Percentiles rank a stretch among this genome's conserved stretches.
Conservation (phyloP, 1,140 invertebrate species). For the Homalodisca vitripennis region DNA sequence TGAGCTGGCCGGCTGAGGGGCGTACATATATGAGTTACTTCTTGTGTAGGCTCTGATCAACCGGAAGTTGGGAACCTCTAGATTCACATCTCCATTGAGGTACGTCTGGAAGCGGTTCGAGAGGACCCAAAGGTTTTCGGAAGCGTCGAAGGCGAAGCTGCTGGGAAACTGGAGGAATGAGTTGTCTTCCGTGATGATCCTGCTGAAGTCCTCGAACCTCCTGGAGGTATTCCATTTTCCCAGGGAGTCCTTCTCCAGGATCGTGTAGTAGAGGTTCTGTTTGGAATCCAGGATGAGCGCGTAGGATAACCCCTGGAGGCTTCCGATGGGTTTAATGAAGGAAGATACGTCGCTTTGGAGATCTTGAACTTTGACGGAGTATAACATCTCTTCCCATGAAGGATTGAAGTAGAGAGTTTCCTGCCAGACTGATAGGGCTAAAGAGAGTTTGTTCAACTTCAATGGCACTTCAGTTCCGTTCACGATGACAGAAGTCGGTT, state of each 20-base stretch:
- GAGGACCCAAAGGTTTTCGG: slow-evolving; percentile 62
- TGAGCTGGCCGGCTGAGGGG: not conserved
- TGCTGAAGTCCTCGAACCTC: slow-evolving; percentile 48
- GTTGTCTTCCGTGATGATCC: slow-evolving; percentile 61
- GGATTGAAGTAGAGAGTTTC: slow-evolving; percentile 63
- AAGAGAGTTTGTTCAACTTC: slow-evolving; percentile 1
- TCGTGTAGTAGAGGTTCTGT: slow-evolving; percentile 63
- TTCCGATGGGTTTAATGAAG: slow-evolving; percentile 15
- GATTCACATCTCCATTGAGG: slow-evolving; percentile 54
- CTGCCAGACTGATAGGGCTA: slow-evolving; percentile 44
- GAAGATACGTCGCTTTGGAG: slow-evolving; percentile 44
- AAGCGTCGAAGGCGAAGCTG: slow-evolving; percentile 65
- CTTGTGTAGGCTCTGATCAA: slow-evolving; percentile 56
- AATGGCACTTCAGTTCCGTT: slow-evolving; percentile 52
- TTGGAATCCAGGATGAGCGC: slow-evolving; percentile 50
- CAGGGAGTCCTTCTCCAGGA: slow-evolving; percentile 62
- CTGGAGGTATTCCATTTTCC: slow-evolving; percentile 60
- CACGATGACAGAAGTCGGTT: slow-evolving; percentile 49
- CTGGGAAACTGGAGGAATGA: slow-evolving; percentile 68
- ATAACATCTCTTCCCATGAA: slow-evolving; percentile 61
- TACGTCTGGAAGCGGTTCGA: slow-evolving; percentile 63
- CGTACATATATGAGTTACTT: slow-evolving; percentile 62
- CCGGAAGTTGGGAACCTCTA: slow-evolving; percentile 57
- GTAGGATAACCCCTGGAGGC: slow-evolving; percentile 39
- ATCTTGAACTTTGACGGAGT: slow-evolving; percentile 56